Base-by-base conservation (phyloP, 2,113 vertebrate species). In the Suncus etruscus region DNA sequence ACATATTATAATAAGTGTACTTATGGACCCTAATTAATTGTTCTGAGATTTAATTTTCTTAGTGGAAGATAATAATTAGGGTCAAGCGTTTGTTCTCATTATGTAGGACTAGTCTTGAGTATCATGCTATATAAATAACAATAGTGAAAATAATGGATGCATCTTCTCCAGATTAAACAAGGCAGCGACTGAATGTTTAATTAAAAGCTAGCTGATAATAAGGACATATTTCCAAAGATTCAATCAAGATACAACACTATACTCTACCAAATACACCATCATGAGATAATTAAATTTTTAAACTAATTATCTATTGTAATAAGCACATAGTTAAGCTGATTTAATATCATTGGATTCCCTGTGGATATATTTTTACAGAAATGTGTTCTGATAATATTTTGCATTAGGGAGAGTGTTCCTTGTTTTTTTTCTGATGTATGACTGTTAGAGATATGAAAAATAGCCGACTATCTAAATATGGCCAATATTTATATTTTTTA, bases 401-500 rank as follows among this genome's bases (percentile, higher is more conserved):
- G 9, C 5, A 63, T 54, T 76, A 86, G 70, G 27, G 25, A 72
- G 39, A 31, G 16, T 27, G 86, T 32, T 9, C 2, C 2, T 72
- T 48, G 58, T 65, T 50, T 61, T 48, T 63, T 65, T 66, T 1
- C 15, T n/a, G 29, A 70, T 77, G 82, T 90, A 65, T 87, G 83
- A 70, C 45, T 12, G 1, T 92, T 83, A 58, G 24, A 22, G 77
- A 80, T 27, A 92, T 29, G 18, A 92, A 50, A 95, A 94, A 94
- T 39, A 90, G 8, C 9, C 22, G 29, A 93, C 68, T 80, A 45
- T 95, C 39, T 87, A 93, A 87, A 86, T 50, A 84, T 91, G 85
- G 85, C 86, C 95, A 96, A 94, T 89, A 87, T 87, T 93, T 93
- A 96, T 95, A 91, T 87, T 95, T n/a, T 8, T 73, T 74, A 96